phyloP scores from a whole-genome alignment of 2,113 vertebrate genomes.

The Brienomyrus longianalis region DNA sequence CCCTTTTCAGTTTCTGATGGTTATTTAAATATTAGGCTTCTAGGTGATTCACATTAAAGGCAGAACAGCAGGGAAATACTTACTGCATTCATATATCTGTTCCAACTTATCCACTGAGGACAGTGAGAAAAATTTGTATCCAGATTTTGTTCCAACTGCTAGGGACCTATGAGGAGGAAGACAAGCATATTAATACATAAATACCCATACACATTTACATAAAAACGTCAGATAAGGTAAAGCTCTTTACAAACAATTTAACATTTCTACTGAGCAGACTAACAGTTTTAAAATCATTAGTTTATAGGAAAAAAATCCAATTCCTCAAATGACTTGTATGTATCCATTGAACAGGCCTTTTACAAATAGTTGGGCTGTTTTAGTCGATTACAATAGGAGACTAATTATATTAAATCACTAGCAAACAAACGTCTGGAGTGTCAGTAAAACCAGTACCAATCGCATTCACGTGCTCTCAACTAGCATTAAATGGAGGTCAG shows the following conservation, averaged over 20 bases:
- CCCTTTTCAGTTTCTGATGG: background rate
- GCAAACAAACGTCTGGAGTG: background rate
- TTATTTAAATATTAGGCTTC: background rate
- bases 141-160: conserved; percentile 79
- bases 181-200: conserved; percentile 12
- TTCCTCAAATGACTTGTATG: background rate
- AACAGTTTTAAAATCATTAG: background rate
- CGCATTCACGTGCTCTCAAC: background rate
- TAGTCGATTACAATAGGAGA: background rate
- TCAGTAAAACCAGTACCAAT: background rate
- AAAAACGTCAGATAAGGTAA: background rate
- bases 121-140: conserved; percentile 87
- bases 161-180: conserved; percentile 65
- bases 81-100: conserved; percentile 88
- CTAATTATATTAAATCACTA: background rate
- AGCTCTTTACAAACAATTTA: background rate
- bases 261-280: background rate
- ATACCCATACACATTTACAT: background rate
- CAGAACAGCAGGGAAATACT: conserved; percentile 41
- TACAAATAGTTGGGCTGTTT: background rate
- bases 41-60: background rate
- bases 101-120: conserved; percentile 87
- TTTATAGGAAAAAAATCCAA: background rate
- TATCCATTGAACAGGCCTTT: background rate
- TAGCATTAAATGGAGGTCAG: background rate